Conservation (phyloP, 2,113 vertebrate genomes). For the Alethe diademata region DNA sequence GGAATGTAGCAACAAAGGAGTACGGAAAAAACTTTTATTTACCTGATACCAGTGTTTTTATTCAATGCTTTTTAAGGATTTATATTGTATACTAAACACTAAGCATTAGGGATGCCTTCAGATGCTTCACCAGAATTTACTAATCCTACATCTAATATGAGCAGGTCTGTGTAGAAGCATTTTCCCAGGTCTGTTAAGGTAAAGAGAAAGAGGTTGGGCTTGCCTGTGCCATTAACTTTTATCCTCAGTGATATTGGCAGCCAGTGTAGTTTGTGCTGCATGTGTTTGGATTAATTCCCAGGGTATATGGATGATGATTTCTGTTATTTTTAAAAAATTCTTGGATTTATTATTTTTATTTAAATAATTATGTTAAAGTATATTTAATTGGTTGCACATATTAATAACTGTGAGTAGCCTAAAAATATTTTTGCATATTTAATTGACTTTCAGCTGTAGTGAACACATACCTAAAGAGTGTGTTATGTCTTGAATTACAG, state of each 20-base stretch:
- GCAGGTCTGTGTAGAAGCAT: neutral
- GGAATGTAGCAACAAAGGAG: neutral
- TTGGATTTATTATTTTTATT: neutral
- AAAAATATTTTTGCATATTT: neutral
- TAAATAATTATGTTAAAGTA: neutral
- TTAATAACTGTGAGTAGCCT: neutral
- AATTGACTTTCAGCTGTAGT: neutral
- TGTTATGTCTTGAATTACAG: conserved; percentile 69
- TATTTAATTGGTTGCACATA: neutral
- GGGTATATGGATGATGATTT: neutral
- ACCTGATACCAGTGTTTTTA: neutral
- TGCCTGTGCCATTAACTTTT: neutral
- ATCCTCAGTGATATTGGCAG: neutral
- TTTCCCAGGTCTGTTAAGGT: neutral
- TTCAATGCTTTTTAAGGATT: neutral
- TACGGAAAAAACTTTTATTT: neutral
- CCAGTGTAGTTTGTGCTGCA: neutral
- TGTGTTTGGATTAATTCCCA: neutral
- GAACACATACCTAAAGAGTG: neutral
- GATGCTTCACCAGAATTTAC: neutral
- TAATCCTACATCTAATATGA: neutral
- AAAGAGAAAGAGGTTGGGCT: neutral
- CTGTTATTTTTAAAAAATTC: neutral
- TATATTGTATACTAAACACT: neutral
- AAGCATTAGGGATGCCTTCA: neutral